A percentile compares a stretch with the other conserved stretches of the same genome.
These are phyloP conservation scores for Siniperca knerii DNA, from an alignment of 2,113 vertebrate species.

Conservation along the genomic window DNA sequence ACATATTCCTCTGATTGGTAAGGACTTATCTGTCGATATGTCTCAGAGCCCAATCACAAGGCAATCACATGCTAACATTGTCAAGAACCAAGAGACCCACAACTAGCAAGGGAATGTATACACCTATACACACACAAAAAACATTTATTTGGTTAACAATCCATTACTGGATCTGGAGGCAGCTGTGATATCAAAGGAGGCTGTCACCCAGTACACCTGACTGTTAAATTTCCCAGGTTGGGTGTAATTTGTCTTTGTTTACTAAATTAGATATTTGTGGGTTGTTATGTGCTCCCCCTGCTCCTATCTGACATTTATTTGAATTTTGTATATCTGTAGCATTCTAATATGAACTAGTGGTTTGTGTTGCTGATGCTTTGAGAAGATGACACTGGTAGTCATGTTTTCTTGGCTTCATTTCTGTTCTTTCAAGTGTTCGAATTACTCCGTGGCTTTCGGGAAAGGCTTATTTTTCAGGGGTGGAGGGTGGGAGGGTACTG, in stretches of 20 bases:
- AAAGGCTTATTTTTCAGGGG: too few species aligned
- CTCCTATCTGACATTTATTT: background rate
- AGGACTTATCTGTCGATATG: conserved; percentile 6
- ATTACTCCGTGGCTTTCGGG: too few species aligned
- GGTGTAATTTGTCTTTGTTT: conserved; percentile 15
- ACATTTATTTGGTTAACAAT: background rate
- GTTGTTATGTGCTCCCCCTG: background rate
- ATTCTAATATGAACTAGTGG: background rate
- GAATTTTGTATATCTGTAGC: background rate
- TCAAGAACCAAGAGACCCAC: conserved; percentile 17
- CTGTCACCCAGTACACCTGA: background rate
- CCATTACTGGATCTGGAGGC: background rate
- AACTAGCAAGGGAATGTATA: background rate
- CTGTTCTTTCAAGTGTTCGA: too few species aligned
- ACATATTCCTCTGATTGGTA: background rate
- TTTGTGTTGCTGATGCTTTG: background rate
- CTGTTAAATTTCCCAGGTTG: background rate
- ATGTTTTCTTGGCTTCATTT: background rate
- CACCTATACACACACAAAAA: background rate
- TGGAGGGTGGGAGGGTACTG: too few species aligned
- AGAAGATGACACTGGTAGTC: background rate
- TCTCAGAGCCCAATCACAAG: conserved; percentile 16
- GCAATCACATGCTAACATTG: background rate
- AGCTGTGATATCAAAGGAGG: background rate
- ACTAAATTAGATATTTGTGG: background rate